Evolutionary conservation across 2,888 invertebrate species (phyloP).

Genomic region (Epirrhoe tristata): DNA sequence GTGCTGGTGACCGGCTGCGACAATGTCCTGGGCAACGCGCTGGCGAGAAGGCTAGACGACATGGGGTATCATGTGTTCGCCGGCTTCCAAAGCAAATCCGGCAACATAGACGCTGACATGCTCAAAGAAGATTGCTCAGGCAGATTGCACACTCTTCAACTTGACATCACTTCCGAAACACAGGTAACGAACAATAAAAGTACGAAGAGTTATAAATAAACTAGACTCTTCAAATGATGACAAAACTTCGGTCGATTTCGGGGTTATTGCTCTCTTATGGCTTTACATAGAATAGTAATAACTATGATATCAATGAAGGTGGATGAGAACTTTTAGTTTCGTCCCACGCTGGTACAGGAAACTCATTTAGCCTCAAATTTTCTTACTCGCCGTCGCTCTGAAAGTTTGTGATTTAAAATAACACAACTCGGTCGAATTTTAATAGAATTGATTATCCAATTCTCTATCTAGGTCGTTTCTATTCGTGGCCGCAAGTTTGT

Average conservation of each 20-base stretch:
- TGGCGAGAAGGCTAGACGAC: conserved; percentile 93
- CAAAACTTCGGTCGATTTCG: conserved; percentile 16
- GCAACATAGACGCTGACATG: conserved; percentile 89
- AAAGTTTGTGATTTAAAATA: conserved; percentile 25
- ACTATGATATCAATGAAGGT: conserved; percentile 16
- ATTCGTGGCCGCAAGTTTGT: conserved; percentile 21
- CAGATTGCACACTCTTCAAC: conserved; percentile 88
- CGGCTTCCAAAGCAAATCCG: conserved; percentile 89
- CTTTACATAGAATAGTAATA: conserved; percentile 19
- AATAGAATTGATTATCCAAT: conserved; percentile 22
- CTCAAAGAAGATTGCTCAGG: conserved; percentile 92
- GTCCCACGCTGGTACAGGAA: neutral
- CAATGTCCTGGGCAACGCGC: conserved; percentile 88
- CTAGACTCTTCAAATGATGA: conserved; percentile 12
- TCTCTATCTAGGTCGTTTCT: conserved; percentile 27
- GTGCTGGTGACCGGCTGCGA: conserved; percentile 94
- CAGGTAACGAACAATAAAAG: conserved; percentile 68
- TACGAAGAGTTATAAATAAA: conserved; percentile 9
- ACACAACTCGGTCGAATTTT: conserved; percentile 22
- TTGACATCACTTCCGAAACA: conserved; percentile 93
- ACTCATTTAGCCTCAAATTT: conserved; percentile 6
- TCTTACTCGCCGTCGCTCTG: conserved; percentile 7
- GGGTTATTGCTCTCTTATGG: conserved; percentile 9
- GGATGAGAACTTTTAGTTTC: conserved; percentile 16
- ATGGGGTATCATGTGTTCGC: conserved; percentile 96